These are phyloP conservation scores for Myotis davidii DNA, from an alignment of 2,113 vertebrate species.

Conservation along the genomic window DNA sequence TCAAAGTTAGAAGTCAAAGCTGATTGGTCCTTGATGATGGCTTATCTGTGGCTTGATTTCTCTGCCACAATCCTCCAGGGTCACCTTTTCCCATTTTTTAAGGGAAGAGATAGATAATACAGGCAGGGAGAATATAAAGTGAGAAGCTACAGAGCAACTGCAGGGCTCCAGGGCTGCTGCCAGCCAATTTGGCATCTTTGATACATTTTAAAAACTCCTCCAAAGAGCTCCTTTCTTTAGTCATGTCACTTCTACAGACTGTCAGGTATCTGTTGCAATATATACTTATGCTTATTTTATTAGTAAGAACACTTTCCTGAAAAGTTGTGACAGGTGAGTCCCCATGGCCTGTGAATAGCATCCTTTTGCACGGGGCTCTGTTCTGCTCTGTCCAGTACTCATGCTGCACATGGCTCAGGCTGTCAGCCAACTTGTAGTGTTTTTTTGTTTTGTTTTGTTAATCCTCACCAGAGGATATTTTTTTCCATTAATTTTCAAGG, in stretches of 20 bases:
- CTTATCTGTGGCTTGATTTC: not conserved
- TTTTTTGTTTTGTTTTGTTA: not conserved
- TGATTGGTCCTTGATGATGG: not conserved
- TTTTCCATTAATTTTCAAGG: no score
- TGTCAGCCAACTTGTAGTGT: not conserved
- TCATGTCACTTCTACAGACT: not conserved
- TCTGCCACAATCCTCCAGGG: not conserved
- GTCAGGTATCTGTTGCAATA: not conserved
- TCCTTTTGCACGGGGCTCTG: not conserved
- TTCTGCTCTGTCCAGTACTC: not conserved
- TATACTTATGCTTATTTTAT: not conserved
- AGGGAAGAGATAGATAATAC: not conserved
- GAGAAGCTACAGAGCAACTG: not conserved
- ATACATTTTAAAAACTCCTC: not conserved
- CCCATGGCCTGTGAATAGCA: not conserved
- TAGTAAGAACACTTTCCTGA: not conserved
- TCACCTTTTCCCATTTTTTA: not conserved
- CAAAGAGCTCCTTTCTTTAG: not conserved
- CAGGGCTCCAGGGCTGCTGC: not conserved
- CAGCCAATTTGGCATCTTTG: not conserved
- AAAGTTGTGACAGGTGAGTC: not conserved
- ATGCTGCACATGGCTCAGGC: not conserved
- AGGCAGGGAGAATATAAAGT: not conserved
- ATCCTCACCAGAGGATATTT: no score
- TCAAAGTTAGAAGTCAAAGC: not conserved